phyloP scores from a whole-genome alignment of 2,113 vertebrate species.

The Sarotherodon lohbergeri region DNA sequence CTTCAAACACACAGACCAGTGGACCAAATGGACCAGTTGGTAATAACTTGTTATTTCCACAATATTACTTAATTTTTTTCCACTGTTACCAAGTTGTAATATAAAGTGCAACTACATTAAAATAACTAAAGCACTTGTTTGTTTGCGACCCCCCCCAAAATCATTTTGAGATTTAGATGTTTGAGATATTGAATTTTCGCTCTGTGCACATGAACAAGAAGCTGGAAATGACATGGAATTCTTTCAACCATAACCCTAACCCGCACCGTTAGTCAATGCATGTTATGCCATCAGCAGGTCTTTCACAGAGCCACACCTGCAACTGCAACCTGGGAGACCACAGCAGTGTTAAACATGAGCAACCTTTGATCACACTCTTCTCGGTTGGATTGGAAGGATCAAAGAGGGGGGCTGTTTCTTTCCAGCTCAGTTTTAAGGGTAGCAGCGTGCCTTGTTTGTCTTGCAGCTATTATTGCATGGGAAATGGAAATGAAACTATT shows the following conservation, averaged over 20 bases:
- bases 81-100: background rate
- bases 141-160: background rate
- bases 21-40: background rate
- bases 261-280: background rate
- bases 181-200: background rate
- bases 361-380: slow-evolving; percentile 40
- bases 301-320: slow-evolving; percentile 21
- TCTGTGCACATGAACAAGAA: background rate
- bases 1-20: background rate
- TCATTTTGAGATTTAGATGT: slow-evolving; percentile 7
- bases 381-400: slow-evolving; percentile 10
- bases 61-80: too few species aligned
- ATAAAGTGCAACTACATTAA: background rate
- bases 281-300: background rate
- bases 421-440: background rate
- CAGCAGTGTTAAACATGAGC: slow-evolving; percentile 10
- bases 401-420: slow-evolving; percentile 14
- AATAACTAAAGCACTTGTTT: background rate
- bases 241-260: background rate
- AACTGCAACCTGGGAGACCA: slow-evolving; percentile 5
- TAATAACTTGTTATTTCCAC: background rate
- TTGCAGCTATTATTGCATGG: background rate
- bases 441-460: background rate
- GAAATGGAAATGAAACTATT: slow-evolving; percentile 23
- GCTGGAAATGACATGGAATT: background rate